Conservation (phyloP, 2,797 vertebrate genomes). For the Syncerus caffer region DNA sequence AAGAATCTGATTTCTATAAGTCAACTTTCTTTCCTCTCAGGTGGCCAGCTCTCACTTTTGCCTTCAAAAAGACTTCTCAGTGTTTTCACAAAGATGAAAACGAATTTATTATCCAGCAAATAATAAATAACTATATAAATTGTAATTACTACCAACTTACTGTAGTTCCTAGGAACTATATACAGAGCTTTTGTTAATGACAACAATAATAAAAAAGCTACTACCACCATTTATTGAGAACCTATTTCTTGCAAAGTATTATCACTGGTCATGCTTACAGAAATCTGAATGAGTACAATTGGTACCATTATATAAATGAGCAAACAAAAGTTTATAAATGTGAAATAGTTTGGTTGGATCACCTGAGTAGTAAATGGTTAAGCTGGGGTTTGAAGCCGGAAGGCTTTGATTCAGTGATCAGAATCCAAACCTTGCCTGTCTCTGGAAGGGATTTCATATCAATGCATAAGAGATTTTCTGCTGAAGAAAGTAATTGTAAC, state of each 20-base stretch:
- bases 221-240: neutral
- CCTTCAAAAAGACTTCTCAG: neutral
- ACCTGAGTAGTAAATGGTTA: neutral
- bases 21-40: neutral
- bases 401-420: neutral
- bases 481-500: neutral
- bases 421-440: neutral
- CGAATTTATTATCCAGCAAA: slow-evolving; percentile 9
- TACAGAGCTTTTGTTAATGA: neutral
- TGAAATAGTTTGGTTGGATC: neutral
- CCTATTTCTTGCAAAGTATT: neutral
- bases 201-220: neutral
- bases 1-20: slow-evolving; percentile 7
- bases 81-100: slow-evolving; percentile 50
- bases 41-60: neutral
- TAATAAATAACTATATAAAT: neutral
- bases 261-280: neutral
- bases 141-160: neutral
- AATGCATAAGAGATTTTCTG: neutral
- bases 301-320: neutral
- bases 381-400: neutral
- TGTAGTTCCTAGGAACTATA: neutral
- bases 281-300: neutral
- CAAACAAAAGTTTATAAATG: neutral
- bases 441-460: neutral